Conservation (phyloP, 2,113 vertebrate genomes). For the Porphyrio hochstetteri region DNA sequence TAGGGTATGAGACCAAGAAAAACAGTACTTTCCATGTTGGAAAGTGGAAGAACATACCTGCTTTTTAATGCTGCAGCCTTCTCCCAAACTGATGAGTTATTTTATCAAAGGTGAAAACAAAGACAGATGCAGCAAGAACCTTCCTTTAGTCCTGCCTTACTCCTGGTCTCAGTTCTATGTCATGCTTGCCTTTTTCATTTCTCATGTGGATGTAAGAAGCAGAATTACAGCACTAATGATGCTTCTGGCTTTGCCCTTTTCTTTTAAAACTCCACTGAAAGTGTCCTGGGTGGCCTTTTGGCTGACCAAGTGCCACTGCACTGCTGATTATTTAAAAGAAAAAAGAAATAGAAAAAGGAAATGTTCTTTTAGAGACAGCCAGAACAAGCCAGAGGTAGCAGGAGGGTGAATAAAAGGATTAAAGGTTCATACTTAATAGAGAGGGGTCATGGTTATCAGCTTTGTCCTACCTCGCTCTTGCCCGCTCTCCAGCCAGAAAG, state of each 20-base stretch:
- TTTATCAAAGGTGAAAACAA: not conserved
- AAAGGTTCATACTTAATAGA: not conserved
- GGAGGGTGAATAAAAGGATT: not conserved
- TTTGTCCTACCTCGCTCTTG: not conserved
- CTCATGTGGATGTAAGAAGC: not conserved
- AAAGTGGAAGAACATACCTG: not conserved
- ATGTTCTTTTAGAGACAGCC: not conserved
- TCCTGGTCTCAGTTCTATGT: not conserved
- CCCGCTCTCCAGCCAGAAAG: not conserved
- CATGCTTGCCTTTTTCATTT: not conserved
- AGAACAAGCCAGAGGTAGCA: not conserved
- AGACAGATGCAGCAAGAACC: not conserved
- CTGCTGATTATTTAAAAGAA: not conserved
- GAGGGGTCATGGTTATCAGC: not conserved
- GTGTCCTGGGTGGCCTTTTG: not conserved
- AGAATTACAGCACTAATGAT: not conserved
- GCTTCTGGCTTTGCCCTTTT: not conserved
- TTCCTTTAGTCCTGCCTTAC: not conserved
- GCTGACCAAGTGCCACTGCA: not conserved
- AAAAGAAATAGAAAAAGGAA: no score
- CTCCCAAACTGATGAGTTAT: not conserved
- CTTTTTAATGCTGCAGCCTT: not conserved
- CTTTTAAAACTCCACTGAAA: not conserved
- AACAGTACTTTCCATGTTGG: accelerated
- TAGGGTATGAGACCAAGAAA: not conserved